These are phyloP conservation scores for Papilio polyxenes DNA, from an alignment of 1,140 invertebrate genomes.

Conservation along the genomic window DNA sequence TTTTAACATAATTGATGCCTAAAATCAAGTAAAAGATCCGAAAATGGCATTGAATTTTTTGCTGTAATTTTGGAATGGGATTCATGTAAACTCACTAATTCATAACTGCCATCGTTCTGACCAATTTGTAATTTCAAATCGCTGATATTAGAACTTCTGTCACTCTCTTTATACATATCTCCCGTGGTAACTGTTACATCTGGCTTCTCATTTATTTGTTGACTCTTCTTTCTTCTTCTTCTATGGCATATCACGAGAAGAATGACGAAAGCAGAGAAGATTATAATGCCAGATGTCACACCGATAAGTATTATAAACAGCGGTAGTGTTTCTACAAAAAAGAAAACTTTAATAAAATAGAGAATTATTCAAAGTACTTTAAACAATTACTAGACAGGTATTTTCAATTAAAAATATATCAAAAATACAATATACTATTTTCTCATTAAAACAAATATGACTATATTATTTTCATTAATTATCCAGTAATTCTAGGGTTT, in stretches of 20 bases:
- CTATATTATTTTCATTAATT: too few relatives aligned
- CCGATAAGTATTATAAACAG: slow-evolving; percentile 84
- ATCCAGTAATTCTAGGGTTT: too few relatives aligned
- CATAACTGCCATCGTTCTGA: slow-evolving; percentile 87
- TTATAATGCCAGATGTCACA: slow-evolving; percentile 84
- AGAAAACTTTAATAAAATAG: background rate
- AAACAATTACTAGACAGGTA: too few relatives aligned
- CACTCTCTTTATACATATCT: slow-evolving; percentile 88
- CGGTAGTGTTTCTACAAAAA: slow-evolving; percentile 82
- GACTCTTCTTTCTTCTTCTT: slow-evolving; percentile 74
- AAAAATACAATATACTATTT: too few relatives aligned
- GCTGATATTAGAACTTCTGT: slow-evolving; percentile 93
- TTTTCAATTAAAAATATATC: too few relatives aligned
- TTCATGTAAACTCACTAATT: slow-evolving; percentile 74
- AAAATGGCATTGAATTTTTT: too few relatives aligned
- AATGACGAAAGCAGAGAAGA: slow-evolving; percentile 84
- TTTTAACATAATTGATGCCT: too few relatives aligned
- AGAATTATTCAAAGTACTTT: too few relatives aligned
- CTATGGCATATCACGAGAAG: slow-evolving; percentile 83
- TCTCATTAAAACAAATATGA: too few relatives aligned
- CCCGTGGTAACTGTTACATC: slow-evolving; percentile 70
- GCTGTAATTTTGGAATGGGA: background rate
- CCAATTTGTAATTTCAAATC: slow-evolving; percentile 93
- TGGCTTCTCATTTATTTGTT: slow-evolving; percentile 69
- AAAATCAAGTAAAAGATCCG: too few relatives aligned